phyloP scores from a whole-genome alignment of 2,888 invertebrate genomes.

The Notodonta dromedarius region DNA sequence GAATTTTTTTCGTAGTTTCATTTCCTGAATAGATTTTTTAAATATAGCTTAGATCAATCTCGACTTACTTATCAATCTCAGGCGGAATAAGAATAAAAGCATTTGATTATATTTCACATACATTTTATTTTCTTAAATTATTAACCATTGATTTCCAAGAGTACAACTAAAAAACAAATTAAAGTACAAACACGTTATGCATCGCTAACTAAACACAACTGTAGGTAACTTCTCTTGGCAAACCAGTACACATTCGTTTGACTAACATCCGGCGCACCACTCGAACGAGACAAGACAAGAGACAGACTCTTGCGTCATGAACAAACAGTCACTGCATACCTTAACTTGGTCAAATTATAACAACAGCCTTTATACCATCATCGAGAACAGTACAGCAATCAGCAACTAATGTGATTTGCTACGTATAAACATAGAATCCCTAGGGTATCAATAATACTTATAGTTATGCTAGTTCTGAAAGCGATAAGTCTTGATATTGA shows the following conservation, averaged over 20 bases:
- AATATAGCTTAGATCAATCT: too few relatives aligned
- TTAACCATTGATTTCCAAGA: slow-evolving; percentile 85
- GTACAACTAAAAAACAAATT: slow-evolving; percentile 85
- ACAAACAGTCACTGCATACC: slow-evolving; percentile 62
- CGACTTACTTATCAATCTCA: neutral
- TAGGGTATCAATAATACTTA: slow-evolving; percentile 77
- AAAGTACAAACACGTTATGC: slow-evolving; percentile 85
- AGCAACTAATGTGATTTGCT: slow-evolving; percentile 75
- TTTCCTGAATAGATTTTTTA: too few relatives aligned
- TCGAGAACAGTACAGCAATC: slow-evolving; percentile 74
- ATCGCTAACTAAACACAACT: slow-evolving; percentile 83
- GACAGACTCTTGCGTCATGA: slow-evolving; percentile 53
- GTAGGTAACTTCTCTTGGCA: slow-evolving; percentile 84
- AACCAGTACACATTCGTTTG: slow-evolving; percentile 77
- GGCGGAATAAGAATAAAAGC: slow-evolving; percentile 40
- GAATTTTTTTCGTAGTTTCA: too few relatives aligned
- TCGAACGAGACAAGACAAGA: slow-evolving; percentile 65
- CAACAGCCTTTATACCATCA: slow-evolving; percentile 69
- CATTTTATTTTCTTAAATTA: slow-evolving; percentile 85
- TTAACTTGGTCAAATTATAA: slow-evolving; percentile 73
- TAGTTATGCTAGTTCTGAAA: slow-evolving; percentile 73
- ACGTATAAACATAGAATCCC: slow-evolving; percentile 71
- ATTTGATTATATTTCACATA: slow-evolving; percentile 74
- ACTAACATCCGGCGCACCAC: slow-evolving; percentile 81
- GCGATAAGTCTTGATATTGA: slow-evolving; percentile 82